phyloP scores from a whole-genome alignment of 2,797 vertebrate genomes.

The Lacerta viridis region DNA sequence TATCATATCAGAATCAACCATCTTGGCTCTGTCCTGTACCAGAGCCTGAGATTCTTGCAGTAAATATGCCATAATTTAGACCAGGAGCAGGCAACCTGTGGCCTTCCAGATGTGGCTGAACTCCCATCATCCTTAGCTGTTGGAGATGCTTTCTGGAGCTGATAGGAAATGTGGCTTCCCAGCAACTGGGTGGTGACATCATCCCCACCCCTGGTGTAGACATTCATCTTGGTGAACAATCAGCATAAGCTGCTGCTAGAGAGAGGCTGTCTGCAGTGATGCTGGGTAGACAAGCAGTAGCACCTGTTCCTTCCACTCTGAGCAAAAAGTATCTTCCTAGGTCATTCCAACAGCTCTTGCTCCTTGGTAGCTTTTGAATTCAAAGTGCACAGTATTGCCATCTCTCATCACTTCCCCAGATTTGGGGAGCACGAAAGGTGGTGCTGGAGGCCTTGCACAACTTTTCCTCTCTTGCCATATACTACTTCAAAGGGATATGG shows the following conservation, averaged over 20 bases:
- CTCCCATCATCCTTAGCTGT: too few species aligned
- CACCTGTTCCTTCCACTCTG: not conserved
- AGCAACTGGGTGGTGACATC: too few species aligned
- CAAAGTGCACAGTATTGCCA: too few species aligned
- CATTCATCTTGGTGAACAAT: not conserved
- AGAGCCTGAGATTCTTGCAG: not conserved
- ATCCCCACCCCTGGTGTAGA: too few species aligned
- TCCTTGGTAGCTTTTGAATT: not conserved
- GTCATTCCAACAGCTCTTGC: not conserved
- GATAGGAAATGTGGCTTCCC: too few species aligned
- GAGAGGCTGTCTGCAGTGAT: not conserved
- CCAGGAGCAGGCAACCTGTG: too few species aligned
- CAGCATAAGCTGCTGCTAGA: not conserved
- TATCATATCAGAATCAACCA: not conserved
- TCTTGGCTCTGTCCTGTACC: not conserved
- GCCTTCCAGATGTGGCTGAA: too few species aligned
- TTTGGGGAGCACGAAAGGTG: not conserved
- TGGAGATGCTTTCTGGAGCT: too few species aligned
- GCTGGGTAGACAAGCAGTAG: not conserved
- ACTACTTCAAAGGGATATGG: not conserved
- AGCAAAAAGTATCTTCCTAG: not conserved
- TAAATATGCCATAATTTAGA: not conserved
- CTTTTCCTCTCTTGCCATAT: not conserved
- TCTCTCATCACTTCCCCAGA: too few species aligned
- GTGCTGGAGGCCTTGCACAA: not conserved